phyloP scores from a whole-genome alignment of 2,797 vertebrate species.

The Ctenopoma multispine region DNA sequence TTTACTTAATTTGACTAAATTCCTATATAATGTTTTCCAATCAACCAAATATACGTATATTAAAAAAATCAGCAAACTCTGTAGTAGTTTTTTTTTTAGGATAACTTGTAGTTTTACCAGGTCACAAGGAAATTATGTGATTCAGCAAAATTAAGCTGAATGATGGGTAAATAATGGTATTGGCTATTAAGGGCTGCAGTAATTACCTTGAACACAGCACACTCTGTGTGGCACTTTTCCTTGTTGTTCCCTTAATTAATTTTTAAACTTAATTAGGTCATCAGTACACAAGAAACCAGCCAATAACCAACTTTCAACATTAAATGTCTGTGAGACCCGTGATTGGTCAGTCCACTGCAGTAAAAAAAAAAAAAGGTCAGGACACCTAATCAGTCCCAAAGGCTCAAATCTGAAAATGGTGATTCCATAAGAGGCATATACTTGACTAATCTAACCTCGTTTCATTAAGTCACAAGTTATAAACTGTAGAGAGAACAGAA shows the following conservation, averaged over 20 bases:
- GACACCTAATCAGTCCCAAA: not conserved
- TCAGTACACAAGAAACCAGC: conserved; percentile 12
- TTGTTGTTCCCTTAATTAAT: conserved; percentile 7
- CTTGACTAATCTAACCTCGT: not conserved
- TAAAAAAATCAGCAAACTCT: too few species aligned
- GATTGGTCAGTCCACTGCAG: too few species aligned
- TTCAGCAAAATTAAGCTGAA: conserved; percentile 25
- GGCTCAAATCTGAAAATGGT: not conserved
- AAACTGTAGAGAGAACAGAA: not conserved
- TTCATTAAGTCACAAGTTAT: not conserved
- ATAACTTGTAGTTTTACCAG: conserved; percentile 17
- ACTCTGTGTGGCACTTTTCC: not conserved
- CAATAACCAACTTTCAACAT: conserved; percentile 7
- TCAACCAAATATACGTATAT: too few species aligned
- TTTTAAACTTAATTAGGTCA: conserved; percentile 40
- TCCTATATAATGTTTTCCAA: too few species aligned
- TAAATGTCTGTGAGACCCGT: not conserved
- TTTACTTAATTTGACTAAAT: too few species aligned
- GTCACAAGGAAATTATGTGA: conserved; percentile 18
- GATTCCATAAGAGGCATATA: not conserved
- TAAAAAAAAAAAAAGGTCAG: not conserved
- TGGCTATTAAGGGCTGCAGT: conserved; percentile 21
- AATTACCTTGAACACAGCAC: conserved; percentile 39
- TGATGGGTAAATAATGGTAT: conserved; percentile 35
- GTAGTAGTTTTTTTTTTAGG: not conserved